Evolutionary conservation across 2,888 invertebrate genomes (phyloP), one percentile per base, ranked within the genome.

Genomic region (Ommatoiulus sabulosus): DNA sequence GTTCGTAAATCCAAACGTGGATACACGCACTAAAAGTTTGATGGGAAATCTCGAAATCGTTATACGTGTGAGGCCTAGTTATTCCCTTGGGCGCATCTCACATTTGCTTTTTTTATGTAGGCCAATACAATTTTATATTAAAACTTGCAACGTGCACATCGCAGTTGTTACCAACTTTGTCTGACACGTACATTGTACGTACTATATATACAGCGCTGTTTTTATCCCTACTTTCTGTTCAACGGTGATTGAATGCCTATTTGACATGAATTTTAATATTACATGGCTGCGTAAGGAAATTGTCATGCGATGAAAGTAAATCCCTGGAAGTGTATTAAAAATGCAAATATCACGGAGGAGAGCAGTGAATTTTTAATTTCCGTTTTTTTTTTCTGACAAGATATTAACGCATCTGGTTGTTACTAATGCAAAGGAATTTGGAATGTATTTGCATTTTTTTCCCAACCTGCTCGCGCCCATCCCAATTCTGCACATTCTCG

Each of bases 1-100:
- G 80, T 80, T 80, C 80, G 80, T 80, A 80, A 80, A 80, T 80
- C 80, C 80, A 35, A 80, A 80, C 80, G 80, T 12, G 24, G 80
- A 80, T 80, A 80, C 80, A 80, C 35, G 80, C 35, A 80, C 80
- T 80, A 80, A 80, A 80, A 80, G 80, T 80, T 80, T 80, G 80
- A 80, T 80, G 80, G 80, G 80, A 35, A 80, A 80, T 80, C 80
- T 35, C 35, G 80, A 80, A 80, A 80, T 80, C 80, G 80, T 80
- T 80, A 80, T 80, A 80, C 80, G 80, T 35, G 80, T 12, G 10
- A 80, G 80, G 80, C 80, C 80, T 80, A 24, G 80, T 80, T 80
- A 35, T 12, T 80, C 80, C 80, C 80, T 15, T 2, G 80, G 80
- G 80, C 80, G 80, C 35, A 35, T 80, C 80, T 80, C 80, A 35